A percentile compares a stretch with the other conserved stretches of the same genome.
Conservation (phyloP, 2,888 invertebrate species). For the Drosophila parthenogenetica region DNA sequence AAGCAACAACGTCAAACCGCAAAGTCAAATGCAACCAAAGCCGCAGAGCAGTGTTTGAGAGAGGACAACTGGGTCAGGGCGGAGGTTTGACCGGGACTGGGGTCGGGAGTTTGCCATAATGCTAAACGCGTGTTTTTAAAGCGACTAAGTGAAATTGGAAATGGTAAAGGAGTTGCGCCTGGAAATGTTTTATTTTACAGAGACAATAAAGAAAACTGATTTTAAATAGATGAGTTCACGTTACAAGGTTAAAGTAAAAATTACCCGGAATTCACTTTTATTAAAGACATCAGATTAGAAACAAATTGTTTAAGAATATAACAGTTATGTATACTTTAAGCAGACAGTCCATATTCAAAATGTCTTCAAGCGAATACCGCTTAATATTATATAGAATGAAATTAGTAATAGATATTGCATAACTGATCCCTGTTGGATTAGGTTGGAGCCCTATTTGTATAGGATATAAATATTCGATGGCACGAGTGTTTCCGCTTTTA, state of each 20-base stretch:
- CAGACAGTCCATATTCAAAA: no score
- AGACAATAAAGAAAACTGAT: conserved; percentile 22
- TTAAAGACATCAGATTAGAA: no score
- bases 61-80: conserved; percentile 9
- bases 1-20: conserved; percentile 77
- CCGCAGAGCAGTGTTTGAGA: conserved; percentile 66
- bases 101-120: conserved; percentile 28
- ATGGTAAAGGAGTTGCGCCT: conserved; percentile 10
- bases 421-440: conserved; percentile 38
- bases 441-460: conserved; percentile 1
- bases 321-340: no score
- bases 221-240: background rate
- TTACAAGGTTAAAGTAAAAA: background rate
- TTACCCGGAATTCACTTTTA: background rate
- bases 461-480: background rate
- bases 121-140: conserved; percentile 57
- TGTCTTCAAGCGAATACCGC: background rate
- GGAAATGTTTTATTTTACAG: background rate
- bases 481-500: conserved; percentile 18
- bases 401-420: conserved; percentile 41
- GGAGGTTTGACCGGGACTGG: background rate
- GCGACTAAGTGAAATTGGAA: conserved; percentile 53
- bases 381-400: conserved; percentile 18
- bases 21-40: conserved; percentile 81
- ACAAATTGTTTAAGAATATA: no score